Conservation (phyloP, 2,113 vertebrate species). For the Gnathonemus longibarbis region DNA sequence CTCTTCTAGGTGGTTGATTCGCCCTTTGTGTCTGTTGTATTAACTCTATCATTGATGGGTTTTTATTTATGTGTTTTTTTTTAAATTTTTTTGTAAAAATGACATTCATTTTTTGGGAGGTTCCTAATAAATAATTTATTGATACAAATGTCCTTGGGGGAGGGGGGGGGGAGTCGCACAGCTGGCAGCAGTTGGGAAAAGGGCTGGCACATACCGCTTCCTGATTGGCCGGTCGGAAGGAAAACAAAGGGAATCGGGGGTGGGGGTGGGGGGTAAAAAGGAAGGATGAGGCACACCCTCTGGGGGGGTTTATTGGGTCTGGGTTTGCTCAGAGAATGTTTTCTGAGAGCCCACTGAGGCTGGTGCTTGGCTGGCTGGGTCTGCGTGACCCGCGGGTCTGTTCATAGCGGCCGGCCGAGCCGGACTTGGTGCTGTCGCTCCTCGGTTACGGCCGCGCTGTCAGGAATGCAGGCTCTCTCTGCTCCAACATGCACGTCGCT, state of each 20-base stretch:
- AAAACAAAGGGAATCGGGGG: background rate
- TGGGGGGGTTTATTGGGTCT: background rate
- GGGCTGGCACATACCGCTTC: slow-evolving; percentile 17
- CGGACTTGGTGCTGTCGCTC: background rate
- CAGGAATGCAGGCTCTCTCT: background rate
- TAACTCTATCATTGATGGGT: background rate
- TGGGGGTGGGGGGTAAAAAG: background rate
- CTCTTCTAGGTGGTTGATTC: background rate
- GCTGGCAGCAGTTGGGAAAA: background rate
- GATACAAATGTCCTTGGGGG: background rate
- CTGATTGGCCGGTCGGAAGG: background rate
- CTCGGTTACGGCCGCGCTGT: background rate
- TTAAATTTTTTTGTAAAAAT: background rate
- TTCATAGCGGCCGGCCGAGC: background rate
- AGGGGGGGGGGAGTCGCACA: background rate
- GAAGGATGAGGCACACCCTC: background rate
- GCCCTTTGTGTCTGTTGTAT: background rate
- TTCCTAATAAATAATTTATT: background rate
- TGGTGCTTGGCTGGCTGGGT: background rate
- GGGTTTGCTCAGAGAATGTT: background rate
- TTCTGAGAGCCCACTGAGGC: background rate
- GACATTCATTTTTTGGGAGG: background rate
- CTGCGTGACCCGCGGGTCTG: background rate
- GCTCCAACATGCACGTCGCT: background rate
- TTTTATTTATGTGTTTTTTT: background rate